phyloP scores from a whole-genome alignment of 2,888 invertebrate genomes.

The Caenorhabditis drosophilae region DNA sequence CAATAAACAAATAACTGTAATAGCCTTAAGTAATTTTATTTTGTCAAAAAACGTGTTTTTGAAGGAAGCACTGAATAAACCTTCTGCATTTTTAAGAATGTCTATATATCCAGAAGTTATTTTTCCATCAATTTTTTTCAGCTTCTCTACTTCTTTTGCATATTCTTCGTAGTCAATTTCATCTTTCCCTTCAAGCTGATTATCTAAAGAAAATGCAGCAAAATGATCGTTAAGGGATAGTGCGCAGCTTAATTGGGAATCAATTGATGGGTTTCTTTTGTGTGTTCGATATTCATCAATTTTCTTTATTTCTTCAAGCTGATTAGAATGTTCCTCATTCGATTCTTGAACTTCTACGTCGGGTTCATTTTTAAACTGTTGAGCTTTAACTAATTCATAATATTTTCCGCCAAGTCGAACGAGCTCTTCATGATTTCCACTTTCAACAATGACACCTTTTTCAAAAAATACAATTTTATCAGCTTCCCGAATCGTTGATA shows the following conservation, averaged over 20 bases:
- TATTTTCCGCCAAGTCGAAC: conserved; percentile 49
- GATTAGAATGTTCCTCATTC: conserved; percentile 1
- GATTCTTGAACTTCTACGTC: conserved; percentile 20
- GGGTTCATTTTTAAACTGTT: conserved; percentile 54
- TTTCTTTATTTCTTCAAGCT: not conserved
- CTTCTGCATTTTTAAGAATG: conserved; percentile 33
- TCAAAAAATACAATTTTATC: conserved; percentile 61
- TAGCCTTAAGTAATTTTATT: no score
- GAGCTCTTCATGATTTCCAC: conserved; percentile 51
- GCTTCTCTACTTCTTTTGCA: conserved; percentile 32
- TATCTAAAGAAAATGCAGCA: no score
- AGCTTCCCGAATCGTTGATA: conserved; percentile 61
- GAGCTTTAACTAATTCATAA: conserved; percentile 57
- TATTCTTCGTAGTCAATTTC: conserved; percentile 27
- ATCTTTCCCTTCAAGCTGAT: conserved; percentile 4
- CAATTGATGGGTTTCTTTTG: no score
- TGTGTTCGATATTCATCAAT: no score
- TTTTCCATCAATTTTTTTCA: conserved; percentile 17
- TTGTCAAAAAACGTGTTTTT: no score
- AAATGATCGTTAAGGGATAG: conserved; percentile 14
- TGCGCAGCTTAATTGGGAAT: not conserved
- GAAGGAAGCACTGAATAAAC: no score
- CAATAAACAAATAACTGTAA: conserved; percentile 39
- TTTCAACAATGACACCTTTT: conserved; percentile 54
- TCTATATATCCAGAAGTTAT: conserved; percentile 28